phyloP scores from a whole-genome alignment of 2,113 vertebrate genomes.

The Perca schrenkii region DNA sequence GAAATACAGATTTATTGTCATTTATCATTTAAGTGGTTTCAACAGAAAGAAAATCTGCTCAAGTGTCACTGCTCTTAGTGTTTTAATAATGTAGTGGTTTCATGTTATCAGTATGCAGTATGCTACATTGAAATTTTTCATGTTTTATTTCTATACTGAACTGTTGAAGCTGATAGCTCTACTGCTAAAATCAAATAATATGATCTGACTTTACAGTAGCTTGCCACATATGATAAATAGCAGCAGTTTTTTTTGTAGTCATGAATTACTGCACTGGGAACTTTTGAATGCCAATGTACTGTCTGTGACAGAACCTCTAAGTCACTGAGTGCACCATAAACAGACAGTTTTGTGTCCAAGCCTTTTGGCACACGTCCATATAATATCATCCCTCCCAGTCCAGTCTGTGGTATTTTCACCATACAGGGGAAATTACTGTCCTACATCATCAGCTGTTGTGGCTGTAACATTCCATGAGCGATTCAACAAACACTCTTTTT shows the following conservation, averaged over 20 bases:
- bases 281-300: slow-evolving; percentile 6
- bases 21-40: background rate
- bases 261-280: slow-evolving; percentile 14
- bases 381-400: slow-evolving; percentile 18
- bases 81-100: background rate
- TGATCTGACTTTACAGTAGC: background rate
- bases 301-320: slow-evolving; percentile 23
- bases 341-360: slow-evolving; percentile 26
- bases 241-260: background rate
- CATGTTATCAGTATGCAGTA: background rate
- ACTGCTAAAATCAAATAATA: background rate
- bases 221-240: background rate
- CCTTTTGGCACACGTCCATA: slow-evolving; percentile 18
- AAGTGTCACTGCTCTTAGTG: background rate
- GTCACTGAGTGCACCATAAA: slow-evolving; percentile 29
- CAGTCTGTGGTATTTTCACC: slow-evolving; percentile 37
- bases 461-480: background rate
- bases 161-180: background rate
- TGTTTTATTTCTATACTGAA: background rate
- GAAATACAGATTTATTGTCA: background rate
- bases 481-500: slow-evolving; percentile 7
- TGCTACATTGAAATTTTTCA: background rate
- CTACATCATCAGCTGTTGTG: slow-evolving; percentile 42
- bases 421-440: slow-evolving; percentile 43
- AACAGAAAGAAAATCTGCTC: background rate